Evolutionary conservation across 92 coral and sea anemone genomes (phyloP).

Genomic region (Zoanthus gigantus): DNA sequence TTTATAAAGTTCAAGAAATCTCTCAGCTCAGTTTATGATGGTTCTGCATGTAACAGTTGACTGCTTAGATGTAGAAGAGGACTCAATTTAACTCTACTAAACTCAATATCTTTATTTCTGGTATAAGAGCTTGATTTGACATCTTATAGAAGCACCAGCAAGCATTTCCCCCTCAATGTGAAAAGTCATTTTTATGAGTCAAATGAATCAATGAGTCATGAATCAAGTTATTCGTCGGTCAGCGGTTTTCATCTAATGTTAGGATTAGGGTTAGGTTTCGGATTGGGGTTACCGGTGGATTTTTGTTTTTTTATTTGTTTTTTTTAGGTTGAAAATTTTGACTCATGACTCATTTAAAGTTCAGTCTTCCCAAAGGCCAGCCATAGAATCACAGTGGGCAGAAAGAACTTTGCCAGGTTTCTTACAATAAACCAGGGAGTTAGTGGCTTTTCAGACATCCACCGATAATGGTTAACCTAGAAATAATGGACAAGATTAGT

Average conservation of each 20-base stretch:
- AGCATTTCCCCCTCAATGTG: conserved; percentile 21
- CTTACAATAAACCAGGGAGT: conserved; percentile 7
- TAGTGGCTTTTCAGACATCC: conserved; percentile 31
- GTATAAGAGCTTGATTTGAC: conserved; percentile 65
- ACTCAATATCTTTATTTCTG: conserved; percentile 46
- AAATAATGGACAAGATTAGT: neutral
- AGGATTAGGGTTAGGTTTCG: too few species aligned
- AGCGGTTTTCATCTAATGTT: neutral
- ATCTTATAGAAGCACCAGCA: conserved; percentile 39
- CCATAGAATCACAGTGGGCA: too few species aligned
- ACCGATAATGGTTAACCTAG: too few species aligned
- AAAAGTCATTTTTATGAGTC: too few species aligned
- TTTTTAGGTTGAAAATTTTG: too few species aligned
- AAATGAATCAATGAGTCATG: too few species aligned
- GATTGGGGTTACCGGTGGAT: too few species aligned
- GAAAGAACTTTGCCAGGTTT: too few species aligned
- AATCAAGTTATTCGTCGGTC: conserved; percentile 25
- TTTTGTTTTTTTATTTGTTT: too few species aligned
- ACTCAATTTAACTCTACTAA: conserved; percentile 24
- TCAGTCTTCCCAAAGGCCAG: too few species aligned
- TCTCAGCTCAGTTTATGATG: conserved; percentile 41
- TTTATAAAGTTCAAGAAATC: conserved; percentile 38
- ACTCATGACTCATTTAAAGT: too few species aligned
- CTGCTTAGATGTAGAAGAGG: conserved; percentile 26
- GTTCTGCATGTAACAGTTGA: conserved; percentile 27